These are phyloP conservation scores for Natrix natrix DNA, from an alignment of 2,797 vertebrate species.

Conservation along the genomic window DNA sequence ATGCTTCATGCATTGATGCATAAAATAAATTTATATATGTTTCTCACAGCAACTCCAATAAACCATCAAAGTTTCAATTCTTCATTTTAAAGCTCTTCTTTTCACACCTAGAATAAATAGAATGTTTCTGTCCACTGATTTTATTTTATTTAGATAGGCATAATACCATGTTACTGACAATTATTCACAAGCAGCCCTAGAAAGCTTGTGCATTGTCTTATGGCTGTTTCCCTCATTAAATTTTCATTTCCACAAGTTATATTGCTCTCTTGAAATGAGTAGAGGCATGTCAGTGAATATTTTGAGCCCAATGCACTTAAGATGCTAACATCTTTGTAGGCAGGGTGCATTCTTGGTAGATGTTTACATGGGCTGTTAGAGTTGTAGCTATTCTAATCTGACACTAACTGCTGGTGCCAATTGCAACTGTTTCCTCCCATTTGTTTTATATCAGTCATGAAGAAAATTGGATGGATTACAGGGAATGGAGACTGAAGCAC, in stretches of 20 bases:
- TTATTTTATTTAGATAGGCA: neutral
- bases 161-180: neutral
- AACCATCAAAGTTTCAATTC: neutral
- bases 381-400: neutral
- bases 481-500: neutral
- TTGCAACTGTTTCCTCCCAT: neutral
- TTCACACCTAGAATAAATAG: neutral
- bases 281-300: neutral
- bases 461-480: neutral
- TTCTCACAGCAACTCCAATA: neutral
- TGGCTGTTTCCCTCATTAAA: neutral
- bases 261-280: neutral
- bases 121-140: neutral
- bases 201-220: neutral
- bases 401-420: neutral
- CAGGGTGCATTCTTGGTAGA: neutral
- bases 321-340: neutral
- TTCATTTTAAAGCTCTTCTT: neutral
- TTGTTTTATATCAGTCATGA: neutral
- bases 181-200: neutral
- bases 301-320: neutral
- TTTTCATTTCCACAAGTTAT: neutral
- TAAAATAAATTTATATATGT: neutral
- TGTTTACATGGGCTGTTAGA: neutral
- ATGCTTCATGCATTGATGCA: neutral